Conservation (phyloP, 2,797 vertebrate genomes). For the Eulemur rubriventer region DNA sequence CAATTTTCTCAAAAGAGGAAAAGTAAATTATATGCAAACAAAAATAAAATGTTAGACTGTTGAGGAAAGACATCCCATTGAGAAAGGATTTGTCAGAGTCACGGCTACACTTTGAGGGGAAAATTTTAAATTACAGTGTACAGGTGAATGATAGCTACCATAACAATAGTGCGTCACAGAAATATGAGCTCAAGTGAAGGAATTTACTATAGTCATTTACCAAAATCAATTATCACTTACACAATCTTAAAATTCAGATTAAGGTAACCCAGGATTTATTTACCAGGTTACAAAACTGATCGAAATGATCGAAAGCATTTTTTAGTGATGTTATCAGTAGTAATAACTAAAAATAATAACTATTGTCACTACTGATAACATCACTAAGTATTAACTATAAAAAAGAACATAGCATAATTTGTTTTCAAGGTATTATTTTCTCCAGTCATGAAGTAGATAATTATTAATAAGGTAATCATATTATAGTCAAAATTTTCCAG, state of each 20-base stretch:
- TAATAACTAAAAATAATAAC: not conserved
- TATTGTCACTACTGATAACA: not conserved
- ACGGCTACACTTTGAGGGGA: not conserved
- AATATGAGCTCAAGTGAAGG: not conserved
- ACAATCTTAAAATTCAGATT: slow-evolving; percentile 16
- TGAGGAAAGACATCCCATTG: not conserved
- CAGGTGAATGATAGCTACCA: not conserved
- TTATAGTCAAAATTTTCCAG: slow-evolving; percentile 22
- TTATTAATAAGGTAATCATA: slow-evolving; percentile 15
- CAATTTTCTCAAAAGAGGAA: slow-evolving; percentile 53
- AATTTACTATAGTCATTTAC: slow-evolving; percentile 9
- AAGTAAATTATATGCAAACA: slow-evolving; percentile 56
- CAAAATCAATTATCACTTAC: not conserved
- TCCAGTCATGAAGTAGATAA: slow-evolving; percentile 34
- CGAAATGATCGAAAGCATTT: not conserved
- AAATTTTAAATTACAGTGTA: not conserved
- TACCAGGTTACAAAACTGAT: not conserved
- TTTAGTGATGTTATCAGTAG: not conserved
- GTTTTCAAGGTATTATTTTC: slow-evolving; percentile 37
- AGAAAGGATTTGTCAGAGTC: slow-evolving; percentile 8
- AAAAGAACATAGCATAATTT: not conserved
- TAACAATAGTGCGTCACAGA: not conserved
- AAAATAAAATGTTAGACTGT: not conserved
- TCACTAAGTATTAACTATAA: not conserved
- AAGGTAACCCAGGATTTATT: slow-evolving; percentile 35